Conservation (phyloP, 1,140 invertebrate genomes). For the Sminthurinus signatus region DNA sequence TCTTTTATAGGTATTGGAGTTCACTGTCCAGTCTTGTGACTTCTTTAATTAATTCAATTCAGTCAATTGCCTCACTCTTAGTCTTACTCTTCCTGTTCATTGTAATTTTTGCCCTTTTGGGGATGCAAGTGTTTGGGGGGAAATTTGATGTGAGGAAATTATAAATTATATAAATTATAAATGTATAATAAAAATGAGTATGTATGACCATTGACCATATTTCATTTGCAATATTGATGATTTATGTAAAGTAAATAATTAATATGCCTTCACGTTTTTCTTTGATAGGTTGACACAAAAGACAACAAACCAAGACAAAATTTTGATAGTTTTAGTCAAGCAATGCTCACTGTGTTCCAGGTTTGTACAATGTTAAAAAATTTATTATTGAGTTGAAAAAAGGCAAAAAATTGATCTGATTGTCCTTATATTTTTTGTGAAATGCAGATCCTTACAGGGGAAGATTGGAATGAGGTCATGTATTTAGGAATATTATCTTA, state of each 20-base stretch:
- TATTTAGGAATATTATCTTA: conserved; percentile 94
- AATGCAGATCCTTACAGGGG: conserved; percentile 90
- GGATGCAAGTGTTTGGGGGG: conserved; percentile 93
- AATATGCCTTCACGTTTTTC: too few species aligned
- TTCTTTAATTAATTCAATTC: conserved; percentile 95
- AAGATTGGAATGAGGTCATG: conserved; percentile 99
- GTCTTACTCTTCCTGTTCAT: conserved; percentile 98
- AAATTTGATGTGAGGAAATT: conserved; percentile 98
- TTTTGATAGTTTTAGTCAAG: conserved; percentile 98
- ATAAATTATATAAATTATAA: too few species aligned
- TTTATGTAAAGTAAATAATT: too few species aligned
- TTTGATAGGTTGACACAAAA: conserved; percentile 62
- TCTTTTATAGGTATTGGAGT: conserved; percentile 81
- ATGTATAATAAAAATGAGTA: too few species aligned
- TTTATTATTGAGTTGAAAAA: too few species aligned
- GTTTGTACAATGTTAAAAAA: too few species aligned
- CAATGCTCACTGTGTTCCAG: conserved; percentile 96
- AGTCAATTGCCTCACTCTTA: conserved; percentile 94
- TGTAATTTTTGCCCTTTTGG: conserved; percentile 96
- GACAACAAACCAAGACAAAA: conserved; percentile 84
- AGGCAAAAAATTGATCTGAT: not conserved
- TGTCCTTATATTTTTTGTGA: not conserved
- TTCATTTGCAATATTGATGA: too few species aligned
- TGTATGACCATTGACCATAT: too few species aligned
- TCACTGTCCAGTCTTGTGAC: conserved; percentile 96